These are phyloP conservation scores for Brachypodius melanocephalos DNA, from an alignment of 2,113 vertebrate genomes.

Conservation along the genomic window DNA sequence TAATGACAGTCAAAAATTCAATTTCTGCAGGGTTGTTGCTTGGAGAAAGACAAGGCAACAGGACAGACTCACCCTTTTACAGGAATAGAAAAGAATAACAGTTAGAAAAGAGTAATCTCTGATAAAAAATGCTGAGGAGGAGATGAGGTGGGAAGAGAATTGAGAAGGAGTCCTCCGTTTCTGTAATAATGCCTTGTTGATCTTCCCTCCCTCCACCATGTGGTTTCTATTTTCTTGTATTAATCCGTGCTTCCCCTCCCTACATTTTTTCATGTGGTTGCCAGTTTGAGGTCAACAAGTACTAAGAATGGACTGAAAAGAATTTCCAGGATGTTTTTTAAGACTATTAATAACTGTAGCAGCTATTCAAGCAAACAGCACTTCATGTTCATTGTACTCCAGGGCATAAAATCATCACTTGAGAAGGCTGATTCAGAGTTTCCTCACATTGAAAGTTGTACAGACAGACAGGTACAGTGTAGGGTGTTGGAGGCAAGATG, in stretches of 20 bases:
- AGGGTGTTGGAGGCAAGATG: neutral
- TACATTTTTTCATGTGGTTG: conserved; percentile 54
- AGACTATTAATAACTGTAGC: conserved; percentile 55
- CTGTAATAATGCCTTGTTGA: conserved; percentile 25
- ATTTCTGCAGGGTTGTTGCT: neutral
- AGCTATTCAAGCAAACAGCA: conserved; percentile 26
- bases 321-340: conserved; percentile 69
- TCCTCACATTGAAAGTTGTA: neutral
- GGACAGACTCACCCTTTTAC: neutral
- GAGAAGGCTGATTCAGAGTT: neutral
- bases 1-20: neutral
- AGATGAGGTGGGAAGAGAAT: neutral
- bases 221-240: conserved; percentile 59
- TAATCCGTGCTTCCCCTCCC: conserved; percentile 47
- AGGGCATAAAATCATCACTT: neutral
- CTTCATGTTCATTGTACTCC: neutral
- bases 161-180: conserved; percentile 8
- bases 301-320: conserved; percentile 53
- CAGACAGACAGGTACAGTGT: neutral
- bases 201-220: conserved; percentile 38
- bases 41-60: neutral
- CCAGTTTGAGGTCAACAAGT: conserved; percentile 39
- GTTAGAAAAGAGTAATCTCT: neutral
- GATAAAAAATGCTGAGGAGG: neutral
- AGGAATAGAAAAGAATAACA: neutral